Evolutionary conservation across 2,113 vertebrate species (phyloP), one percentile per base, ranked within the genome.

Genomic region (Pelodiscus sinensis): DNA sequence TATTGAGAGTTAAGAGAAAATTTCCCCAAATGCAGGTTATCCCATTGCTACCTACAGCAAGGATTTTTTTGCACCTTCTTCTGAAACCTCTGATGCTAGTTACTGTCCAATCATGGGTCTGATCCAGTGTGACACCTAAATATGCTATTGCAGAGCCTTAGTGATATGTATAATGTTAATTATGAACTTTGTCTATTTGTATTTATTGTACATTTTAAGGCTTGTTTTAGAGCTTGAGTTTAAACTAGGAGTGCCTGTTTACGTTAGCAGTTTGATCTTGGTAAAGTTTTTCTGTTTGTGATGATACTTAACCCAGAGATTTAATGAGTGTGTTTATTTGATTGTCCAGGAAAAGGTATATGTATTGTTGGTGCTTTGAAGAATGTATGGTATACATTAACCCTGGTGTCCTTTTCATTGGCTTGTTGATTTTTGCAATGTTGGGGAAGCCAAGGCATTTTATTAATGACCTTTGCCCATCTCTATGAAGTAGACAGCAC

Each of bases 351-450:
- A 52, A 89, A 77, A 83, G 44, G 52, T 4, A 6, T 71, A 65
- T 8, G 15, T 90, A 92, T 54, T 89, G 52, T 56, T 92, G 75
- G 84, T 12, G 92, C 92, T 90, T 73, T 38, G 38, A 79, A 86
- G 27, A 1, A 51, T 86, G 38, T 24, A 94, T 3, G 3, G 73
- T 50, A 27, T 9, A 27, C 38, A 50, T 50, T 77, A 77, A 24
- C 44, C 44, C 73, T 27, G 11, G 6, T 13, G 38, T 25, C 50
- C 24, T 50, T 50, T 50, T 77, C 73, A 50, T 77, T 24, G 44
- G 12, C 24, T 25, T 27, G 25, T 50, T 77, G 35, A 77, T 25
- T 77, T 77, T 13, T 50, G 10, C 73, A 77, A 25, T 44, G 24
- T 8, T 77, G 13, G 21, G 38, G 73, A 77, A 44, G 35, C 38